A percentile compares a stretch with the other conserved stretches of the same genome.
Conservation (phyloP, 1,140 invertebrate genomes). For the Amphibalanus amphitrite region DNA sequence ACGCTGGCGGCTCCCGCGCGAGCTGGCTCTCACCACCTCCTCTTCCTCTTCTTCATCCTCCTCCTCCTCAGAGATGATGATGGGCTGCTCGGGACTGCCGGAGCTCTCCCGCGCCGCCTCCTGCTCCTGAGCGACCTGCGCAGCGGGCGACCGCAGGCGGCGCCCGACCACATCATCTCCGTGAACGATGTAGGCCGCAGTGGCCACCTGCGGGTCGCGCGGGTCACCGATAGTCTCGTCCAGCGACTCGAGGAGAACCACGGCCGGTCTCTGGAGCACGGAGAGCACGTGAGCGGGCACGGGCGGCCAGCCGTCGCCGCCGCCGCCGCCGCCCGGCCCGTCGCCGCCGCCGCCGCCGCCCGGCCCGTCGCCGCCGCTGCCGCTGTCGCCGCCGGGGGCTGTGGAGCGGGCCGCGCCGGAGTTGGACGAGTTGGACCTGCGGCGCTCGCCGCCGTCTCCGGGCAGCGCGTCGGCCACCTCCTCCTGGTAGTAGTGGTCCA, state of each 20-base stretch:
- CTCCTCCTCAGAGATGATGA: too few species aligned
- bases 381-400: too few species aligned
- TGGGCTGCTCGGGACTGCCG: too few species aligned
- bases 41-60: neutral
- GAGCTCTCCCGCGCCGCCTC: too few species aligned
- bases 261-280: neutral
- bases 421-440: neutral
- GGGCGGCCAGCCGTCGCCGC: neutral
- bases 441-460: too few species aligned
- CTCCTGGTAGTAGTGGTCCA: neutral
- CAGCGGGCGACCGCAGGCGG: neutral
- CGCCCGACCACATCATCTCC: neutral
- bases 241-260: neutral
- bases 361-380: neutral
- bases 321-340: too few species aligned
- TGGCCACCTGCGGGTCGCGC: neutral
- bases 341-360: too few species aligned
- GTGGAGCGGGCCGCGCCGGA: too few species aligned
- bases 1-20: neutral
- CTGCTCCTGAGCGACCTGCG: neutral
- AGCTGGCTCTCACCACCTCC: neutral
- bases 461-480: neutral
- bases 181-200: neutral
- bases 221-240: neutral
- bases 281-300: neutral